phyloP scores from a whole-genome alignment of 2,888 invertebrate genomes.

The Agrochola macilenta region DNA sequence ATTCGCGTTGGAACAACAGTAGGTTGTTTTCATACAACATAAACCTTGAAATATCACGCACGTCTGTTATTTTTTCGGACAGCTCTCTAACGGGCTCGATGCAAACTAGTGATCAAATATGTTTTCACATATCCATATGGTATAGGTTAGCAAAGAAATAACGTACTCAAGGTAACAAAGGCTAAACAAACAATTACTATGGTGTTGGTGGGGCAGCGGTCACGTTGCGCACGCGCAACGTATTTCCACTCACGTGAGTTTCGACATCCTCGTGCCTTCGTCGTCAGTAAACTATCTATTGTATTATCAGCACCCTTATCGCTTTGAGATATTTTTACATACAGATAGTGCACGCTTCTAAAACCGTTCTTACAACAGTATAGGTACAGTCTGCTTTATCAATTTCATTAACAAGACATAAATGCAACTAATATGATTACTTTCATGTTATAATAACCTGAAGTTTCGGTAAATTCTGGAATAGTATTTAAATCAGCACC shows the following conservation, averaged over 20 bases:
- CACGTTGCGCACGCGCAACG: constrained; percentile 78
- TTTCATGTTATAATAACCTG: constrained; percentile 75
- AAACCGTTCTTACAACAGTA: constrained; percentile 30
- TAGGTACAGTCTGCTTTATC: constrained; percentile 29
- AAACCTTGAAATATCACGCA: constrained; percentile 77
- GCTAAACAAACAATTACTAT: constrained; percentile 71
- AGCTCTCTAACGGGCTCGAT: constrained; percentile 69
- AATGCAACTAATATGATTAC: constrained; percentile 50
- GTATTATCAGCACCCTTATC: constrained; percentile 68
- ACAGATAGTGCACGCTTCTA: constrained; percentile 71
- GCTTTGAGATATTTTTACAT: constrained; percentile 64
- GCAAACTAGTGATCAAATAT: constrained; percentile 65
- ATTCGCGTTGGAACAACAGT: constrained; percentile 79
- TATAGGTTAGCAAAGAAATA: constrained; percentile 50
- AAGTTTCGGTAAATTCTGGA: not conserved
- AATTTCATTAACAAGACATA: not conserved
- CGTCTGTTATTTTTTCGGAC: constrained; percentile 60
- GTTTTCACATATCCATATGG: constrained; percentile 45
- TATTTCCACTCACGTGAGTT: constrained; percentile 77
- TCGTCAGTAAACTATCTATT: constrained; percentile 51
- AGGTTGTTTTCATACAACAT: constrained; percentile 74
- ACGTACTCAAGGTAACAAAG: constrained; percentile 71
- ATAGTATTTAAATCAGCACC: not conserved
- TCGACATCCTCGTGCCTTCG: constrained; percentile 56
- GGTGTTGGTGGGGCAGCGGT: constrained; percentile 66